phyloP scores from a whole-genome alignment of 2,113 vertebrate species.

The Siphamia tubifer region DNA sequence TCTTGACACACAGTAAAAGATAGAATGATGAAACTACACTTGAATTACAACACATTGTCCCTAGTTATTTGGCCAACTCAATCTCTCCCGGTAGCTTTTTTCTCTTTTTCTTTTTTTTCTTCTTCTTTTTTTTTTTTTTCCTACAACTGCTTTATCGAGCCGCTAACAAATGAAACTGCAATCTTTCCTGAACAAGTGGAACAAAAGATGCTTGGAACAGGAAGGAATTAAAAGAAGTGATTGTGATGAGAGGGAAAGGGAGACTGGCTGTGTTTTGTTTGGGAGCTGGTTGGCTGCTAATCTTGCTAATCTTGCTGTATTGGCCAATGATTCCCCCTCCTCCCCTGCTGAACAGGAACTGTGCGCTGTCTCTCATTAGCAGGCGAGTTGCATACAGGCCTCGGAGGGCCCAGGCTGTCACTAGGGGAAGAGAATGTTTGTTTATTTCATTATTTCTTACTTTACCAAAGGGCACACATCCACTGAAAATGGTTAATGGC shows the following conservation, averaged over 20 bases:
- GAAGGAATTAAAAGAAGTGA: constrained; percentile 28
- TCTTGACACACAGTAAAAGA: constrained; percentile 32
- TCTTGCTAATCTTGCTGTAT: constrained; percentile 47
- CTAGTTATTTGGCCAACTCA: constrained; percentile 50
- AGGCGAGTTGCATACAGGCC: constrained; percentile 57
- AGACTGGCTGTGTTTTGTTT: constrained; percentile 6
- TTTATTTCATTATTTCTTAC: constrained; percentile 77
- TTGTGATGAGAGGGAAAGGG: constrained; percentile 12
- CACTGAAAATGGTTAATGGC: constrained; percentile 72
- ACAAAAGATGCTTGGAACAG: constrained; percentile 35
- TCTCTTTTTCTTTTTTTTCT: no score
- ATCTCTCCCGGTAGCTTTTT: neutral
- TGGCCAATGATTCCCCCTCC: constrained; percentile 26
- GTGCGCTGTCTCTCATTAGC: constrained; percentile 69
- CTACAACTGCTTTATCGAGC: constrained; percentile 36
- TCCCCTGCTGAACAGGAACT: constrained; percentile 35
- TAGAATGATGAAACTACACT: constrained; percentile 49
- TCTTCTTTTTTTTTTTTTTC: no score
- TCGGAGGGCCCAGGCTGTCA: constrained; percentile 58
- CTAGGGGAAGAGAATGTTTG: constrained; percentile 69
- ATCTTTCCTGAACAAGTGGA: constrained; percentile 30
- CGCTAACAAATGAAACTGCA: constrained; percentile 55
- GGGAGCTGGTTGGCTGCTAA: constrained; percentile 45
- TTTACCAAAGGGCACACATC: constrained; percentile 74
- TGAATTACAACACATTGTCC: constrained; percentile 54